Evolutionary conservation across 1,140 invertebrate species (phyloP), one percentile per base, ranked within the genome.

Genomic region (Proales similis): DNA sequence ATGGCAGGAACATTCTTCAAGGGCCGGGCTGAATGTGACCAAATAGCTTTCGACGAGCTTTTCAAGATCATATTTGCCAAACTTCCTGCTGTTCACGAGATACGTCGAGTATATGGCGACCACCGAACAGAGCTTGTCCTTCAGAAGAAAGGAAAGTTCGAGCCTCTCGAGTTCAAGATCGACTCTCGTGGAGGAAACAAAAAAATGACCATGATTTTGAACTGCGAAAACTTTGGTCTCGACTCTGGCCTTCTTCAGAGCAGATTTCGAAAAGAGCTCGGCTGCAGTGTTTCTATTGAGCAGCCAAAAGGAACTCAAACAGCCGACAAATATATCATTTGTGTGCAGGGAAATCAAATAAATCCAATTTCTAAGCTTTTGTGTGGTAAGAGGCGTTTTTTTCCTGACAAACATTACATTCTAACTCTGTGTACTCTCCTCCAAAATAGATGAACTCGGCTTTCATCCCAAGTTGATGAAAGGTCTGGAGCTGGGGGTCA

Each of bases 281-380:
- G 51, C 11, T 57, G 51, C 29, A 57, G 51, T 39, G 51, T 57
- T 39, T 39, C 51, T 2, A 26, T 57, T 5, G 45, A 19, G 7
- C 36, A 57, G n/a, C 51, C 51, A 5, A n/a, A 42, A 27, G 51
- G 32, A 3, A 29, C 51, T 39, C 36, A 39, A 22, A 29, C 26
- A 6, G 39, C 51, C 26, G 45, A 57, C 30, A 39, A 57, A 7
- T 57, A 42, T 57, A 22, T 57, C 45, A 14, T 57, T 11, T 57
- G 36, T 7, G 30, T 57, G 17, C 51, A 57, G 45, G 51, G 51
- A 57, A 57, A 57, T 19, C 51, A 57, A 57, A 57, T 57, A 42
- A 20, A 57, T 5, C 36, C n/a, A 22, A 39, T 57, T 22, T 57
- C 51, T 12, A 39, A 57, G 45, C 29, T 39, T 19, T 38, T 57